Evolutionary conservation across 1,140 invertebrate genomes (phyloP).

Genomic region (Drosophila pandora): DNA sequence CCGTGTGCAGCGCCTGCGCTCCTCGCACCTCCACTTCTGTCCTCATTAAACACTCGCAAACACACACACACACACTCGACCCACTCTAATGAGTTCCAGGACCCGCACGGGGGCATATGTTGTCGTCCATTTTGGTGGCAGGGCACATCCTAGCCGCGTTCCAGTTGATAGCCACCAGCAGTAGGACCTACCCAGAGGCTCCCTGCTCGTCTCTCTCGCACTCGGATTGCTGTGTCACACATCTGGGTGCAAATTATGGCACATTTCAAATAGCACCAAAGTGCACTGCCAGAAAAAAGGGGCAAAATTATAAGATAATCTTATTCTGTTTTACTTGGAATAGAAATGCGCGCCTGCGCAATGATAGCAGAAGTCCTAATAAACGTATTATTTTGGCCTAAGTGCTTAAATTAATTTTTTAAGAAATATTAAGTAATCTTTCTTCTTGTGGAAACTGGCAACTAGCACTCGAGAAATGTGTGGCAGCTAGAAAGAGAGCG

Average conservation of each 20-base stretch:
- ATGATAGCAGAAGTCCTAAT: not conserved
- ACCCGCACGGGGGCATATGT: slow-evolving; percentile 66
- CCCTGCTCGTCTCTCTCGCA: slow-evolving; percentile 30
- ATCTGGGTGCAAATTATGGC: slow-evolving; percentile 79
- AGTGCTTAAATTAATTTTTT: not conserved
- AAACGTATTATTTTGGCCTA: not conserved
- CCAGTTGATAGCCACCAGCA: slow-evolving; percentile 50
- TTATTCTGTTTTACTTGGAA: not conserved
- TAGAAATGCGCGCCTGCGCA: not conserved
- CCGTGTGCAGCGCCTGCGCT: slow-evolving; percentile 61
- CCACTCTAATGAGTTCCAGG: slow-evolving; percentile 73
- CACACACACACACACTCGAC: slow-evolving; percentile 17
- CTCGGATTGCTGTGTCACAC: slow-evolving; percentile 60
- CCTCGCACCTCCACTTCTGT: slow-evolving; percentile 35
- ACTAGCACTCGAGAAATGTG: slow-evolving; percentile 16
- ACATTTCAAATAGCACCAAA: slow-evolving; percentile 69
- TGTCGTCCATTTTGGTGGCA: slow-evolving; percentile 56
- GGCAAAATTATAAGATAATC: not conserved
- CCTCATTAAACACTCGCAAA: slow-evolving; percentile 68
- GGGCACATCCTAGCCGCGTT: slow-evolving; percentile 53
- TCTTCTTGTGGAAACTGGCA: not conserved
- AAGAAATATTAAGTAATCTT: not conserved
- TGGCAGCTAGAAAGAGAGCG: slow-evolving; percentile 63
- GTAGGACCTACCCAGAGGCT: slow-evolving; percentile 10
- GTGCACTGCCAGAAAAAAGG: slow-evolving; percentile 37